Conservation (phyloP, 2,113 vertebrate species). For the Epinephelus fuscoguttatus region DNA sequence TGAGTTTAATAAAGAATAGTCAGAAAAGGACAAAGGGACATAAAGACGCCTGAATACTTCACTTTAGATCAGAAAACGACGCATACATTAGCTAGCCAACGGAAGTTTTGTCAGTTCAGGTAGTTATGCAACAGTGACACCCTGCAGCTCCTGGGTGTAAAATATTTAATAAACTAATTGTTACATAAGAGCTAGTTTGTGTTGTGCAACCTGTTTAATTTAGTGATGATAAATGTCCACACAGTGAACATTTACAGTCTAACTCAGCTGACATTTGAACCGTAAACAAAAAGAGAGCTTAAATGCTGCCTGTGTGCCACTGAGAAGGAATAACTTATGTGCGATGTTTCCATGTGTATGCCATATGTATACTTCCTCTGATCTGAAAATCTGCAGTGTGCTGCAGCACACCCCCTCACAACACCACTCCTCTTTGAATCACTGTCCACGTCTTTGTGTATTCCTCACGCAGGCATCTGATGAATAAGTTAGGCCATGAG, state of each 20-base stretch:
- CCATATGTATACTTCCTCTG: conserved; percentile 53
- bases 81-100: no score
- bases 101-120: no score
- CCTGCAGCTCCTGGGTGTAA: no score
- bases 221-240: neutral
- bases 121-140: no score
- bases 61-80: no score
- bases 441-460: conserved; percentile 39
- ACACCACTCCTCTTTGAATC: conserved; percentile 41
- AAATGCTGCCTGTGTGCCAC: neutral
- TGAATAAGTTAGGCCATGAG: conserved; percentile 65
- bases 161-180: no score
- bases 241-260: neutral
- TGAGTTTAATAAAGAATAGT: no score
- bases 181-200: no score
- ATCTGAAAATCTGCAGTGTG: conserved; percentile 26
- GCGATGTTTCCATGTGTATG: conserved; percentile 36
- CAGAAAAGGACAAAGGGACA: no score
- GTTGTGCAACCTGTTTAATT: neutral
- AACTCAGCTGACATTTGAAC: neutral
- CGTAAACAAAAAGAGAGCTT: neutral
- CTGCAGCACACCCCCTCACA: conserved; percentile 7
- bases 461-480: conserved; percentile 48
- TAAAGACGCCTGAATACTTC: no score
- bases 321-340: conserved; percentile 8